Conservation (phyloP, 2,113 vertebrate species). For the Copsychus sechellarum region DNA sequence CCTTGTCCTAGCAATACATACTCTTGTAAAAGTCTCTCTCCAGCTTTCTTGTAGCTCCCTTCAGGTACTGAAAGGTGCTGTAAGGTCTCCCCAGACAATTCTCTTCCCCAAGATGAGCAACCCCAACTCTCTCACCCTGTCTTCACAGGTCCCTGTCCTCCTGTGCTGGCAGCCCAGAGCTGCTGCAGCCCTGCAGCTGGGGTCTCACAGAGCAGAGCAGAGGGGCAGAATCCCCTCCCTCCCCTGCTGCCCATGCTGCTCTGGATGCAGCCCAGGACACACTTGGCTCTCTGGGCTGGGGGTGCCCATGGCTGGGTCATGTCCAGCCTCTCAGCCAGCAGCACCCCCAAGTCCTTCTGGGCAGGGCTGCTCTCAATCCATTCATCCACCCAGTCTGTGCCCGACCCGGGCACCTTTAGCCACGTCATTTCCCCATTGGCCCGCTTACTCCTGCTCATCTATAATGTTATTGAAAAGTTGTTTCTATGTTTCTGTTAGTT, state of each 20-base stretch:
- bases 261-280: neutral
- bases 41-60: neutral
- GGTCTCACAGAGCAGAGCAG: neutral
- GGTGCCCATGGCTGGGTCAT: neutral
- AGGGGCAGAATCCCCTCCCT: neutral
- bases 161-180: neutral
- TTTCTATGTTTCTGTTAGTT: neutral
- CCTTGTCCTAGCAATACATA: neutral
- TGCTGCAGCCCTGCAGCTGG: neutral
- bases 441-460: neutral
- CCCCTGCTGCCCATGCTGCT: neutral
- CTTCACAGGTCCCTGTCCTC: neutral
- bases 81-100: neutral
- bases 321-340: rapidly evolving
- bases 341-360: rapidly evolving
- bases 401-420: neutral
- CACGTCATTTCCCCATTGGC: no score
- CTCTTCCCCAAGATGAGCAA: neutral
- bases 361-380: rapidly evolving
- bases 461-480: neutral
- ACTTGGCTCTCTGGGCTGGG: neutral
- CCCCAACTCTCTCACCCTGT: neutral
- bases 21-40: neutral
- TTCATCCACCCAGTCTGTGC: neutral
- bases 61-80: neutral